Evolutionary conservation across 2,888 invertebrate species (phyloP).

Genomic region (Parnassius apollo): DNA sequence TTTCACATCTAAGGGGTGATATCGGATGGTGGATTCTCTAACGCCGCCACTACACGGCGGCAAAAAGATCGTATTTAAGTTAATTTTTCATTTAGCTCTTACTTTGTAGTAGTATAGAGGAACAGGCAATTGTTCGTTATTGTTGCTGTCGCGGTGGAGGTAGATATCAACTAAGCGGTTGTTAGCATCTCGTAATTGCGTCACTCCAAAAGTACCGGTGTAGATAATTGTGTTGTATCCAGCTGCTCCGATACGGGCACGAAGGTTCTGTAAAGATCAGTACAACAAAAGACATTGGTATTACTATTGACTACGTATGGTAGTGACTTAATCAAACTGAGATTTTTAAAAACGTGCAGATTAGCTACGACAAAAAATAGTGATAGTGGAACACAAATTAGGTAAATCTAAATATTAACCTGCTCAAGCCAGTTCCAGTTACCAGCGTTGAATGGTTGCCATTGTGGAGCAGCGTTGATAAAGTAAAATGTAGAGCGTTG

Average conservation of each 20-base stretch:
- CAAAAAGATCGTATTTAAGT: too few relatives aligned
- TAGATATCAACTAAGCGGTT: conserved; percentile 63
- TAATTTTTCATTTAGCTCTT: conserved; percentile 12
- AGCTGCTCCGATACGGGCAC: conserved; percentile 48
- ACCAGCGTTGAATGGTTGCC: conserved; percentile 78
- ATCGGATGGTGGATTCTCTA: too few relatives aligned
- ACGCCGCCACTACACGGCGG: too few relatives aligned
- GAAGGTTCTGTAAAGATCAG: conserved; percentile 32
- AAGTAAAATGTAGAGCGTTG: conserved; percentile 80
- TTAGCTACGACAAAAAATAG: too few relatives aligned
- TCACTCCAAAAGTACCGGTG: conserved; percentile 82
- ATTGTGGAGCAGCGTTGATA: conserved; percentile 82
- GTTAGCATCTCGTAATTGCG: conserved; percentile 73
- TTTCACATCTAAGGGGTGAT: too few relatives aligned
- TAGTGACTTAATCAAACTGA: too few relatives aligned
- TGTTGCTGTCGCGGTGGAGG: conserved; percentile 56
- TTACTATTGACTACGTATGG: too few relatives aligned
- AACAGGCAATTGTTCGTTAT: conserved; percentile 62
- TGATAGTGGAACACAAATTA: too few relatives aligned
- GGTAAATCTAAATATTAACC: conserved; percentile 28
- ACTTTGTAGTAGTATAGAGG: conserved; percentile 72
- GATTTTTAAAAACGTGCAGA: too few relatives aligned
- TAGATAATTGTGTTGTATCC: conserved; percentile 69
- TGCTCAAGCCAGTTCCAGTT: conserved; percentile 71
- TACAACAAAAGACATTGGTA: too few relatives aligned